Conservation (phyloP, 2,113 vertebrate genomes). For the Hypocryptadius cinnamomeus region DNA sequence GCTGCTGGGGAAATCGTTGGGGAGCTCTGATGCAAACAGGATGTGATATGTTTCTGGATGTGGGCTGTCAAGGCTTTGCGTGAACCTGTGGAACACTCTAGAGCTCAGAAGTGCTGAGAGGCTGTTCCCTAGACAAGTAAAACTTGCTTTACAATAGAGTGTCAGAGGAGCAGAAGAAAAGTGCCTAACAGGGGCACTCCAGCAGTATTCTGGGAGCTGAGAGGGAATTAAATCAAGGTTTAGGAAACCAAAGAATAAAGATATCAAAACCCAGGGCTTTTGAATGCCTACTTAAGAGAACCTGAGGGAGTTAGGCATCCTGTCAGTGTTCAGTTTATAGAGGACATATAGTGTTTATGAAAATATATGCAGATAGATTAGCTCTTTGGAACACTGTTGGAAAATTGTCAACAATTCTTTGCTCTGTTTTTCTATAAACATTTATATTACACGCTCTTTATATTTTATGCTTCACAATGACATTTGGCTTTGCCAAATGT, state of each 20-base stretch:
- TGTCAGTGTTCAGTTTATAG: neutral
- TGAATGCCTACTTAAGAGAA: neutral
- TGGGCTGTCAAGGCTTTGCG: neutral
- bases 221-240: neutral
- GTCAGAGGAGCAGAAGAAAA: neutral
- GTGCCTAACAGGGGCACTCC: neutral
- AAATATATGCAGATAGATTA: neutral
- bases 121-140: neutral
- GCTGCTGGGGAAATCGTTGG: neutral
- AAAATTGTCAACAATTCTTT: neutral
- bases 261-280: neutral
- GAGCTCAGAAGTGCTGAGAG: neutral
- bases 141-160: neutral
- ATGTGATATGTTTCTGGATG: slow-evolving; percentile 10
- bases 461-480: slow-evolving; percentile 20
- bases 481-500: slow-evolving; percentile 45
- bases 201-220: neutral
- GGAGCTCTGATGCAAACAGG: slow-evolving; percentile 24
- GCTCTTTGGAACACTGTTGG: neutral
- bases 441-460: slow-evolving; percentile 42
- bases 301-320: neutral
- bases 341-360: neutral
- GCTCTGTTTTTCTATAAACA: slow-evolving; percentile 27
- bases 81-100: neutral
- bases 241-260: neutral